phyloP scores from a whole-genome alignment of 2,797 vertebrate genomes.

The Smutsia gigantea region DNA sequence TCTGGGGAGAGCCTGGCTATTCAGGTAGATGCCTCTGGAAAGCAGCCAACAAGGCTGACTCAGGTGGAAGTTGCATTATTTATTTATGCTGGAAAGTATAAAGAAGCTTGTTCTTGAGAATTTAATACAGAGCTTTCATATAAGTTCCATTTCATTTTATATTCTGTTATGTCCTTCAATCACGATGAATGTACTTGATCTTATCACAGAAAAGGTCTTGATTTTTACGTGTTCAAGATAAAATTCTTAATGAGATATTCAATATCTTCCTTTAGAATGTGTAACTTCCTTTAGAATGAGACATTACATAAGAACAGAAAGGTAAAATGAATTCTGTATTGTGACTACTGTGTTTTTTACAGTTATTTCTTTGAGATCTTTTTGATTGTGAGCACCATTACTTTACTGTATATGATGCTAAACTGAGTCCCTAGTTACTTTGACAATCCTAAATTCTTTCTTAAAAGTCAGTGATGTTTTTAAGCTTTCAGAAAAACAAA shows the following conservation, averaged over 20 bases:
- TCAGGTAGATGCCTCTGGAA: constrained; percentile 52
- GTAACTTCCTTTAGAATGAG: not conserved
- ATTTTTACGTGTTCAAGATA: not conserved
- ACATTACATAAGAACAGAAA: not conserved
- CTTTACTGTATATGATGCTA: not conserved
- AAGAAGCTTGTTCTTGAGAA: constrained; percentile 60
- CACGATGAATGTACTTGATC: constrained; percentile 22
- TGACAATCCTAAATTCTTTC: not conserved
- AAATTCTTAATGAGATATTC: constrained; percentile 36
- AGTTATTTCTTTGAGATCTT: not conserved
- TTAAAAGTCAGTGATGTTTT: not conserved
- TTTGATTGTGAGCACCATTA: not conserved
- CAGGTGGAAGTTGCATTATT: constrained; percentile 68
- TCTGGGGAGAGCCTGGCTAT: constrained; percentile 22
- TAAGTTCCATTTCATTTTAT: constrained; percentile 52
- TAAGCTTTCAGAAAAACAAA: not conserved
- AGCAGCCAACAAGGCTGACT: constrained; percentile 45
- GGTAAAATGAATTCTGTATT: not conserved
- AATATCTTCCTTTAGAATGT: not conserved
- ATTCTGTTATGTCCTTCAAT: constrained; percentile 13
- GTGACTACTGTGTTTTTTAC: not conserved
- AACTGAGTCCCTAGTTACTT: not conserved
- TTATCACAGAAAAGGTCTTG: not conserved
- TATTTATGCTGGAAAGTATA: constrained; percentile 69
- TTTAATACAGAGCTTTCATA: constrained; percentile 60